Evolutionary conservation across 2,113 vertebrate species (phyloP).

Genomic region (Semicossyphus pulcher): DNA sequence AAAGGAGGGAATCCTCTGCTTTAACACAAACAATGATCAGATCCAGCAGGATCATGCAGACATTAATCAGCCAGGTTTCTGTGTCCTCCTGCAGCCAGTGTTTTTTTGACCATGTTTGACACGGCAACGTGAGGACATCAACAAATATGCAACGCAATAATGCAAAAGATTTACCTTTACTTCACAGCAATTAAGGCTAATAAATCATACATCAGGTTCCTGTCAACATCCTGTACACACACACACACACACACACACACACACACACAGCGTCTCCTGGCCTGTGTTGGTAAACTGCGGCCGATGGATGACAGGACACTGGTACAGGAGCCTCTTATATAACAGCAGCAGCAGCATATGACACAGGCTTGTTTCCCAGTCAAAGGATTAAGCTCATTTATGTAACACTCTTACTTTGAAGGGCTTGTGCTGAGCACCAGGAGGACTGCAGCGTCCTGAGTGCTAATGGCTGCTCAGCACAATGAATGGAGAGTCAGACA

Average conservation of each 20-base stretch:
- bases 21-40: too few relatives aligned
- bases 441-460: slow-evolving; percentile 37
- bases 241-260: too few relatives aligned
- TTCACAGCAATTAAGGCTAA: too few relatives aligned
- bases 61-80: too few relatives aligned
- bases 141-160: too few relatives aligned
- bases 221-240: not conserved
- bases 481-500: slow-evolving; percentile 33
- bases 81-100: too few relatives aligned
- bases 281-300: not conserved
- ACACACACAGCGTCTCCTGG: not conserved
- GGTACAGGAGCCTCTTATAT: slow-evolving; percentile 59
- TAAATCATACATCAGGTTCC: not conserved
- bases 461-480: slow-evolving; percentile 47
- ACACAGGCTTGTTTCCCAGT: slow-evolving; percentile 68
- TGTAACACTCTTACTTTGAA: slow-evolving; percentile 70
- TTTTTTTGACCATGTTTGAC: too few relatives aligned
- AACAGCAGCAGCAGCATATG: slow-evolving; percentile 62
- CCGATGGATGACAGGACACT: slow-evolving; percentile 45
- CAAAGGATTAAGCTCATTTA: slow-evolving; percentile 79
- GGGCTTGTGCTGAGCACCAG: slow-evolving; percentile 44
- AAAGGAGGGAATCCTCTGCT: too few relatives aligned
- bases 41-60: too few relatives aligned
- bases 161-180: too few relatives aligned
- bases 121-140: too few relatives aligned